These are phyloP conservation scores for Aplodontia rufa DNA, from an alignment of 2,113 vertebrate genomes.

Conservation along the genomic window DNA sequence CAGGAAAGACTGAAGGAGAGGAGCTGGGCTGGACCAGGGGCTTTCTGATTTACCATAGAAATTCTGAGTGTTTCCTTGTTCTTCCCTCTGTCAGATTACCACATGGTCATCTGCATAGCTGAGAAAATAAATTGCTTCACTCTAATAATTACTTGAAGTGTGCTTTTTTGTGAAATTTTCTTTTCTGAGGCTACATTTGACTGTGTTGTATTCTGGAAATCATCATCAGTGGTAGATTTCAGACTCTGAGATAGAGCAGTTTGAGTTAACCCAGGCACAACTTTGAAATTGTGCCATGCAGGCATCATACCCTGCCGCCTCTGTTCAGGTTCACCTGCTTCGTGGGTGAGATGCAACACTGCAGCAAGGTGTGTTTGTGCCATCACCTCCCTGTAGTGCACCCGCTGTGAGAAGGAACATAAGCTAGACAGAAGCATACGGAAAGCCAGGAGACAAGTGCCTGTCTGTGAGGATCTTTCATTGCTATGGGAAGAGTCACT, in stretches of 20 bases:
- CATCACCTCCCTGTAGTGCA: background rate
- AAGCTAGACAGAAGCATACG: background rate
- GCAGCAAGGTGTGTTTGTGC: background rate
- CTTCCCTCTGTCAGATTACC: background rate
- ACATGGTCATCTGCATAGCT: background rate
- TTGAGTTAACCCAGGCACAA: background rate
- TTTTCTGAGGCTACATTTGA: background rate
- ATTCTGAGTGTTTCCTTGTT: background rate
- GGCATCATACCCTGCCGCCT: background rate
- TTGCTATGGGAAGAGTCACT: background rate
- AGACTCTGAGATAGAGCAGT: background rate
- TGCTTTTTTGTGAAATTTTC: background rate
- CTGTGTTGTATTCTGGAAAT: background rate
- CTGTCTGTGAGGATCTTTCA: background rate
- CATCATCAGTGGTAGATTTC: background rate
- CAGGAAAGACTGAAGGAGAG: background rate
- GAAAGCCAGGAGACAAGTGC: background rate
- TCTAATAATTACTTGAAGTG: background rate
- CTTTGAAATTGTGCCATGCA: background rate
- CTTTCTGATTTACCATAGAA: background rate
- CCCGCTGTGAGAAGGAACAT: background rate
- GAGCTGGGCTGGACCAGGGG: background rate
- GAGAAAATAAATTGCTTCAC: background rate
- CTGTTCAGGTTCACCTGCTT: background rate
- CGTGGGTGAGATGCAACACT: background rate